phyloP scores from a whole-genome alignment of 2,888 invertebrate species.

The Polietes domitor region DNA sequence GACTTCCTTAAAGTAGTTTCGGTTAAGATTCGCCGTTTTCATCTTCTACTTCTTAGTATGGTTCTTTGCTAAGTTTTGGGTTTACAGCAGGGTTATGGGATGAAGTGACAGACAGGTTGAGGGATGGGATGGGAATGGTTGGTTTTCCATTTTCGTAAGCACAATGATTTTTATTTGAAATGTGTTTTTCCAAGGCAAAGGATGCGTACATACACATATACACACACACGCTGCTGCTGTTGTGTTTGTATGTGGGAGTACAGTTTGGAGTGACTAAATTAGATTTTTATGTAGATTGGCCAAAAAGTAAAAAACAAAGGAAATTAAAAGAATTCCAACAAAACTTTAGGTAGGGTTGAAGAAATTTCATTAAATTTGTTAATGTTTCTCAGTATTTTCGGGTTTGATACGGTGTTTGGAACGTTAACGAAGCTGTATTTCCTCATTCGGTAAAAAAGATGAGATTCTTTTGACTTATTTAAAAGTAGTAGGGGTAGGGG shows the following conservation, averaged over 20 bases:
- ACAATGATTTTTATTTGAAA: constrained; percentile 34
- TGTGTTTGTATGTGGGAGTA: constrained; percentile 26
- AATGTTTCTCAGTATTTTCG: constrained; percentile 10
- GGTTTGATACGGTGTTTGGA: not conserved
- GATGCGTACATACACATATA: not conserved
- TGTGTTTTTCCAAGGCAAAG: not conserved
- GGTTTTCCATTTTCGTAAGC: constrained; percentile 32
- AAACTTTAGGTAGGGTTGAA: not conserved
- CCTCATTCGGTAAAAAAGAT: not conserved
- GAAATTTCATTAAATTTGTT: constrained; percentile 40
- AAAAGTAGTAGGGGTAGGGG: not conserved
- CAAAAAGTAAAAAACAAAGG: constrained; percentile 42
- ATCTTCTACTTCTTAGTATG: not conserved
- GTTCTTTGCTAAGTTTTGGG: not conserved
- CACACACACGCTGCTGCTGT: not conserved
- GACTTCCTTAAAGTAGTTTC: constrained; percentile 43
- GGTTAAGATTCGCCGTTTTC: constrained; percentile 40
- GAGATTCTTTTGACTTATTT: not conserved
- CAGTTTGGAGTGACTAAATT: constrained; percentile 58
- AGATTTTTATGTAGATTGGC: constrained; percentile 69
- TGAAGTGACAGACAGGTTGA: constrained; percentile 15
- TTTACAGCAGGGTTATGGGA: not conserved
- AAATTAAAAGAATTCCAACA: constrained; percentile 20
- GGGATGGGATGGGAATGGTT: constrained; percentile 10
- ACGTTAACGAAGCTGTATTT: not conserved